phyloP scores from a whole-genome alignment of 2,113 vertebrate genomes.

The Ancistrus triradiatus region DNA sequence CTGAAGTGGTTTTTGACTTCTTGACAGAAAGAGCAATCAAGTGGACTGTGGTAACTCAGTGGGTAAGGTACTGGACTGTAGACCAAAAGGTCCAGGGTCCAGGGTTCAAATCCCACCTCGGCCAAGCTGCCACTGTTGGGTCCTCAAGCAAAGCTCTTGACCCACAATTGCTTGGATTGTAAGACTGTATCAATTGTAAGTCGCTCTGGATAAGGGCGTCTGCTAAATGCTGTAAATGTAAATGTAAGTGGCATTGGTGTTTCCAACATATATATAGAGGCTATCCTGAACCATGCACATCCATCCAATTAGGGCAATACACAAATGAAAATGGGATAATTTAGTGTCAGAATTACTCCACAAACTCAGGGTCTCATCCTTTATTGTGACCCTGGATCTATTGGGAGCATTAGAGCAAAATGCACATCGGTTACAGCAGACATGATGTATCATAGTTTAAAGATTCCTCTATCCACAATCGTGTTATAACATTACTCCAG shows the following conservation, averaged over 20 bases:
- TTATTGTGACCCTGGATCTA: slow-evolving; percentile 67
- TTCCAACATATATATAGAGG: slow-evolving; percentile 39
- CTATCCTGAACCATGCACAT: slow-evolving; percentile 50
- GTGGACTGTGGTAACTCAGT: too few species aligned
- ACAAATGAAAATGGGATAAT: slow-evolving; percentile 68
- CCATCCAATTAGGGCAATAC: slow-evolving; percentile 69
- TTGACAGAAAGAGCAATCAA: slow-evolving; percentile 4
- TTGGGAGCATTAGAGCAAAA: slow-evolving; percentile 71
- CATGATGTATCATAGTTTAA: slow-evolving; percentile 25
- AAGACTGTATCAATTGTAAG: too few species aligned
- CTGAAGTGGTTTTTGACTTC: neutral
- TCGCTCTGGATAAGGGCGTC: too few species aligned
- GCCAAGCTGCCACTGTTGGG: too few species aligned
- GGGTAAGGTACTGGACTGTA: too few species aligned
- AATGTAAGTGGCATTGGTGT: too few species aligned
- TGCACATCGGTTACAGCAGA: slow-evolving; percentile 69
- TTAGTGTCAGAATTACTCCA: slow-evolving; percentile 64
- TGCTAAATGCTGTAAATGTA: too few species aligned
- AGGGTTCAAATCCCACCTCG: too few species aligned
- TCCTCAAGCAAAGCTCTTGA: too few species aligned
- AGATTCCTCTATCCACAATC: slow-evolving; percentile 8
- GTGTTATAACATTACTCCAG: slow-evolving; percentile 6
- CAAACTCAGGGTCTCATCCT: slow-evolving; percentile 67
- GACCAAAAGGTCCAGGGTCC: too few species aligned
- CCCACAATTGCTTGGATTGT: too few species aligned